Evolutionary conservation across 2,888 invertebrate genomes (phyloP).

Genomic region (Hemicrepidius hirtus): DNA sequence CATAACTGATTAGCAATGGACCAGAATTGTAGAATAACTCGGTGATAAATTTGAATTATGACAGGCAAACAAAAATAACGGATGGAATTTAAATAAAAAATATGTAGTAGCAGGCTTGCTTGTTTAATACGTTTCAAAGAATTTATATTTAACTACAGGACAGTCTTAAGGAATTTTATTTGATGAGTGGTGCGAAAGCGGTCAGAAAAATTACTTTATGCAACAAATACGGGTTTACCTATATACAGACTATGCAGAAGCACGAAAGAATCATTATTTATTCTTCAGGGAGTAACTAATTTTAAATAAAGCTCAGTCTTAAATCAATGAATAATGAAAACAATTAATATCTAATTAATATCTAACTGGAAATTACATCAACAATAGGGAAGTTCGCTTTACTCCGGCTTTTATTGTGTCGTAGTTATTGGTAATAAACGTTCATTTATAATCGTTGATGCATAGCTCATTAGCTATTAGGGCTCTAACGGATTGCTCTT

Average conservation of each 20-base stretch:
- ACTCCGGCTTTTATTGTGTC: constrained; percentile 23
- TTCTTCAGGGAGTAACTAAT: not conserved
- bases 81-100: not conserved
- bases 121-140: too few species aligned
- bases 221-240: too few species aligned
- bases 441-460: constrained; percentile 54
- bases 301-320: not conserved
- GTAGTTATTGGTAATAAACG: constrained; percentile 26
- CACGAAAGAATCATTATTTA: not conserved
- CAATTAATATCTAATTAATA: constrained; percentile 58
- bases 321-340: not conserved
- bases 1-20: constrained; percentile 33
- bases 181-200: too few species aligned
- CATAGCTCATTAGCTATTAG: constrained; percentile 60
- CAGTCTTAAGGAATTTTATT: too few species aligned
- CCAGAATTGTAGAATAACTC: constrained; percentile 19
- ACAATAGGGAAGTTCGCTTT: constrained; percentile 47
- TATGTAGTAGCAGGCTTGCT: not conserved
- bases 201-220: too few species aligned
- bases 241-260: too few species aligned
- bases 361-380: constrained; percentile 49
- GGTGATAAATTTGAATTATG: constrained; percentile 25
- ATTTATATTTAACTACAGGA: too few species aligned
- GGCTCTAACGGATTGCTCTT: constrained; percentile 56
- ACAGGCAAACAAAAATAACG: constrained; percentile 6